phyloP scores from a whole-genome alignment of 1,140 invertebrate species.

The roundworm (Caenorhabditis elegans) region DNA sequence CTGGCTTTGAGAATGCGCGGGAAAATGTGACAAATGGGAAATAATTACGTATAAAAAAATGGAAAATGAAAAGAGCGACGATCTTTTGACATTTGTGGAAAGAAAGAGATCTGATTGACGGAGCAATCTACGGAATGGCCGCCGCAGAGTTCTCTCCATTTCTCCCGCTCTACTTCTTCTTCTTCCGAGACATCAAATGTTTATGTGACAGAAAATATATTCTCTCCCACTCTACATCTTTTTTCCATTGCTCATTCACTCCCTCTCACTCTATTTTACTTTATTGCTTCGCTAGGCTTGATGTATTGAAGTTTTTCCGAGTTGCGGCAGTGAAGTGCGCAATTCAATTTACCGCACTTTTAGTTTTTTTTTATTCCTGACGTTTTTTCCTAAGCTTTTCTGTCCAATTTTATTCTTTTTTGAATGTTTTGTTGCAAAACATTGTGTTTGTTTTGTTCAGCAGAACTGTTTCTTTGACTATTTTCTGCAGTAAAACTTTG shows the following conservation, averaged over 20 bases:
- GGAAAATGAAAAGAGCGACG: background rate
- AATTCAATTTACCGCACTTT: slow-evolving; percentile 27
- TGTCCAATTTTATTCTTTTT: background rate
- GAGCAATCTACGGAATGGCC: slow-evolving; percentile 30
- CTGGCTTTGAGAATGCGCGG: too few species aligned
- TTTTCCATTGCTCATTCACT: slow-evolving; percentile 3
- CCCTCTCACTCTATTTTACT: background rate
- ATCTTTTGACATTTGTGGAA: slow-evolving; percentile 13
- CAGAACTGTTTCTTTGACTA: too few species aligned
- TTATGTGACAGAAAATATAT: slow-evolving; percentile 32
- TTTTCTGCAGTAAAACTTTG: too few species aligned
- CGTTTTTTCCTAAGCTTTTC: background rate
- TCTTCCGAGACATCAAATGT: slow-evolving; percentile 31
- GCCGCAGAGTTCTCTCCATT: background rate
- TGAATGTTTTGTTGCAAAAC: too few species aligned
- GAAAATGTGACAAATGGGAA: too few species aligned
- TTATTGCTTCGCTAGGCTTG: slow-evolving; percentile 3
- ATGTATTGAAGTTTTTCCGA: slow-evolving; percentile 24
- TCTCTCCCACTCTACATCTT: slow-evolving; percentile 23
- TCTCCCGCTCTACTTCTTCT: background rate
- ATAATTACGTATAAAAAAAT: background rate
- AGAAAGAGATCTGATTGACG: slow-evolving; percentile 13
- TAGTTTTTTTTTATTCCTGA: slow-evolving; percentile 9
- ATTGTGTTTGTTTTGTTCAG: too few species aligned
- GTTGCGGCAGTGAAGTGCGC: slow-evolving; percentile 1